A percentile compares a stretch with the other conserved stretches of the same genome.
Conservation (phyloP, 2,888 invertebrate genomes). For the Drosophila meridiana region DNA sequence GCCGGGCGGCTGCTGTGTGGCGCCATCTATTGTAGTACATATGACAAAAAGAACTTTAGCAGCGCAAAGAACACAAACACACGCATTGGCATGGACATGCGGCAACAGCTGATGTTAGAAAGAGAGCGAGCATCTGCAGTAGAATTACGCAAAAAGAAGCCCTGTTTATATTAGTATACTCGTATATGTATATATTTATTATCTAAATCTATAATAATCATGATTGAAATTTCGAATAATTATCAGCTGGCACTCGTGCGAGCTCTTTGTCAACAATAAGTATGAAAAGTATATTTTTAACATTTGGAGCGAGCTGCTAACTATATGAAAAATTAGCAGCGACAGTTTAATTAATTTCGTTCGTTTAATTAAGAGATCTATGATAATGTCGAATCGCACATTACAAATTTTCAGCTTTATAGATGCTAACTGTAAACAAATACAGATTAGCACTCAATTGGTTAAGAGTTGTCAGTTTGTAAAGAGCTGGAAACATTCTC, state of each 20-base stretch:
- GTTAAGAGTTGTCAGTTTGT: background rate
- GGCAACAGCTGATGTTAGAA: constrained; percentile 38
- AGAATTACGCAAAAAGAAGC: constrained; percentile 25
- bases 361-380: constrained; percentile 16
- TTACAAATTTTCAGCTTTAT: constrained; percentile 1
- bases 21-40: constrained; percentile 44
- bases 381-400: constrained; percentile 10
- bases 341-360: constrained; percentile 11
- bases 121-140: constrained; percentile 21
- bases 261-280: constrained; percentile 18
- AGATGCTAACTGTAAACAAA: constrained; percentile 10
- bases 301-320: constrained; percentile 11
- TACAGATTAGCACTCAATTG: constrained; percentile 15
- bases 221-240: constrained; percentile 32
- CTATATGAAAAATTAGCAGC: constrained; percentile 23
- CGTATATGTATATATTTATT: constrained; percentile 6
- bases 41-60: constrained; percentile 8
- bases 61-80: background rate
- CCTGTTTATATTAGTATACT: constrained; percentile 1
- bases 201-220: constrained; percentile 37
- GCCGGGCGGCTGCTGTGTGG: constrained; percentile 60
- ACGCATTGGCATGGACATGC: background rate
- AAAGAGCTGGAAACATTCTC: background rate
- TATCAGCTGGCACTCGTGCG: constrained; percentile 27
- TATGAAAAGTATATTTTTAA: background rate